These are phyloP conservation scores for Phymorhynchus buccinoides DNA, from an alignment of 1,140 invertebrate species.

Conservation along the genomic window DNA sequence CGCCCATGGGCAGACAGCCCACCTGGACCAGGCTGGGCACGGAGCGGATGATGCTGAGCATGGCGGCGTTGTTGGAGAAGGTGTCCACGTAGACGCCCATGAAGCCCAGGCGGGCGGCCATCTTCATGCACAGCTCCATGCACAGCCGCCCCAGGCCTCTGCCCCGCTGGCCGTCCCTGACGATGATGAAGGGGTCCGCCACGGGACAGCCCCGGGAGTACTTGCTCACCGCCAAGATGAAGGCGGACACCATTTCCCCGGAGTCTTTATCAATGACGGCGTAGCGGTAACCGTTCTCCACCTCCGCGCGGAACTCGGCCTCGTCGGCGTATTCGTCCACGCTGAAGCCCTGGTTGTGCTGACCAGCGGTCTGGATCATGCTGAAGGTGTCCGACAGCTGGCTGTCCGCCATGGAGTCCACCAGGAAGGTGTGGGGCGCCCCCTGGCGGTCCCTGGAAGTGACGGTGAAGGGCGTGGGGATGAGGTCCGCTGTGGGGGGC, in stretches of 20 bases:
- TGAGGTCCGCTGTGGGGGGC: neutral
- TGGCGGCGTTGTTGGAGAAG: conserved; percentile 58
- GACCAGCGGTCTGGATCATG: conserved; percentile 54
- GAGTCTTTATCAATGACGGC: conserved; percentile 54
- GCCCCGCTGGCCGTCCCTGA: conserved; percentile 50
- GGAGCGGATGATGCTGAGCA: conserved; percentile 54
- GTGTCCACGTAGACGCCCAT: conserved; percentile 60
- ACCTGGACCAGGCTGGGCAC: conserved; percentile 53
- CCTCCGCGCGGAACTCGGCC: conserved; percentile 55
- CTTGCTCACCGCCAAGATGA: conserved; percentile 58
- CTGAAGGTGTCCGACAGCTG: conserved; percentile 57
- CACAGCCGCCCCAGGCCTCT: conserved; percentile 54
- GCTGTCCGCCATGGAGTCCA: conserved; percentile 57
- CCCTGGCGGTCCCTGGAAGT: conserved; percentile 9
- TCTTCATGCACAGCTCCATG: conserved; percentile 48
- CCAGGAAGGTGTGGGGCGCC: conserved; percentile 46
- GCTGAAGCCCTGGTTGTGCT: conserved; percentile 54
- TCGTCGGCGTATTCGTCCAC: conserved; percentile 57
- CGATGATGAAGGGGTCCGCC: conserved; percentile 58
- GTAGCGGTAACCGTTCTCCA: conserved; percentile 54
- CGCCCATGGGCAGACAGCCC: conserved; percentile 60
- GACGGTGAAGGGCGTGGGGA: conserved; percentile 39
- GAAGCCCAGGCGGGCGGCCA: conserved; percentile 52
- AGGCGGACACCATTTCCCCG: conserved; percentile 53
- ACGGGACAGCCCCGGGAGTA: conserved; percentile 57